These are phyloP conservation scores for Crematogaster levior DNA, from an alignment of 2,888 invertebrate species.

Conservation along the genomic window DNA sequence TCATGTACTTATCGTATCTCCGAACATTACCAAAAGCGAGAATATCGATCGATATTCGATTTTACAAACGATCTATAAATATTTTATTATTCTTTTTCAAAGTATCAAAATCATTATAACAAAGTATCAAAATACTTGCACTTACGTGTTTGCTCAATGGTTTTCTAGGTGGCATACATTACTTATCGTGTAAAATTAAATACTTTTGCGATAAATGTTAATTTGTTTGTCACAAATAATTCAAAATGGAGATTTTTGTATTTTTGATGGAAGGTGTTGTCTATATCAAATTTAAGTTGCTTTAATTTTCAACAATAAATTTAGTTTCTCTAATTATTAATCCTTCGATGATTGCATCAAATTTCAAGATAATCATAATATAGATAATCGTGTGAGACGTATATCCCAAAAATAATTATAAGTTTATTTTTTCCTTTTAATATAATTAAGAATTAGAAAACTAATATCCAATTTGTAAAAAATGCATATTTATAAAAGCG, in stretches of 20 bases:
- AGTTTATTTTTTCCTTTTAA: not conserved
- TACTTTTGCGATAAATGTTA: not conserved
- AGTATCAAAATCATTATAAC: no score
- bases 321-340: not conserved
- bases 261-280: not conserved
- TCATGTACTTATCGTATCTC: conserved; percentile 3
- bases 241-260: not conserved
- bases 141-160: conserved; percentile 7
- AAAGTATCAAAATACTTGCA: conserved; percentile 7
- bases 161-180: conserved; percentile 23
- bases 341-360: not conserved
- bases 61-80: conserved; percentile 38
- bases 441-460: not conserved
- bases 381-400: not conserved
- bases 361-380: not conserved
- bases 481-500: not conserved
- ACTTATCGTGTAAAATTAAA: conserved; percentile 23
- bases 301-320: not conserved
- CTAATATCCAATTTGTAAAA: not conserved
- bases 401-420: no score
- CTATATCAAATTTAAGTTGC: not conserved
- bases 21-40: not conserved
- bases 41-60: conserved; percentile 1
- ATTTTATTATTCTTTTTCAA: conserved; percentile 9
- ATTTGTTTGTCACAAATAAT: not conserved